Conservation (phyloP, 1,140 invertebrate species). For the Cardiocondyla obscurior region DNA sequence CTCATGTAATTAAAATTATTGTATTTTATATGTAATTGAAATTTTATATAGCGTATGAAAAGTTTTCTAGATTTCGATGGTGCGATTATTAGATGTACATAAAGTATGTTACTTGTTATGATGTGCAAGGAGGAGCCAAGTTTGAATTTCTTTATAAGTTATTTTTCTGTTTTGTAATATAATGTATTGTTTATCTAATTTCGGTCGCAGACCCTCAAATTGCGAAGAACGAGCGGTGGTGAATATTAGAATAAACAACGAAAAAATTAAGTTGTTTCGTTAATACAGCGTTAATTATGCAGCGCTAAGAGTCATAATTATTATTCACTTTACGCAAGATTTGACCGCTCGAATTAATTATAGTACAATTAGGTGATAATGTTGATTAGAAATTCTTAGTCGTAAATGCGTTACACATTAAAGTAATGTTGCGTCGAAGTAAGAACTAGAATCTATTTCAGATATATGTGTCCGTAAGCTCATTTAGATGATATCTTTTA, state of each 20-base stretch:
- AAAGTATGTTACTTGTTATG: conserved; percentile 18
- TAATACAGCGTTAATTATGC: background rate
- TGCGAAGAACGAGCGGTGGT: background rate
- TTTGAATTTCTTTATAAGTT: conserved; percentile 23
- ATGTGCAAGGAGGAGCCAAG: background rate
- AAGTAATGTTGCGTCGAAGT: background rate
- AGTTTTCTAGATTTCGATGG: background rate
- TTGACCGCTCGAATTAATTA: conserved; percentile 40
- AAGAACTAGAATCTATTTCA: conserved; percentile 17
- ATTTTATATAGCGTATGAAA: conserved; percentile 8
- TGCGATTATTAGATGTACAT: conserved; percentile 18
- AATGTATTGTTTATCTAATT: conserved; percentile 15
- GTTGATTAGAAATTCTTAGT: conserved; percentile 28
- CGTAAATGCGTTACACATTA: conserved; percentile 1
- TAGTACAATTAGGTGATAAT: conserved; percentile 35
- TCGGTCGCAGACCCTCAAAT: background rate
- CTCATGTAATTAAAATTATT: conserved; percentile 28
- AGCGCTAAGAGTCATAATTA: conserved; percentile 3
- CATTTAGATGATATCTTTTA: background rate
- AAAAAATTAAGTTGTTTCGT: conserved; percentile 8
- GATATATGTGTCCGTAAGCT: background rate
- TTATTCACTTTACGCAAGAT: background rate
- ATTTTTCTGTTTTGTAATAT: conserved; percentile 20
- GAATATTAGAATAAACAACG: background rate
- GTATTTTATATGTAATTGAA: conserved; percentile 33